phyloP scores from a whole-genome alignment of 2,888 invertebrate genomes.

The Arge pagana region DNA sequence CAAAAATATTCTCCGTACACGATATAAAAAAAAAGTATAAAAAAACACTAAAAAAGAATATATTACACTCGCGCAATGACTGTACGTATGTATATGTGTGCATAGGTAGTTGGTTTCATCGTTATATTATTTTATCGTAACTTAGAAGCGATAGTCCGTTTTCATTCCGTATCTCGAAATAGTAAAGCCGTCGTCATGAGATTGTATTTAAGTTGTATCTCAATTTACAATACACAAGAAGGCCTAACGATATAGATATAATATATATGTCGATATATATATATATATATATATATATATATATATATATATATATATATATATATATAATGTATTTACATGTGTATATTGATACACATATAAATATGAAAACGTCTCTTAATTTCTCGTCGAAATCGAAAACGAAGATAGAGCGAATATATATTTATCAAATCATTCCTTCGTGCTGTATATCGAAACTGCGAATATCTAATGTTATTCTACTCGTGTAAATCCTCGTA shows the following conservation, averaged over 20 bases:
- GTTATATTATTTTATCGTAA: background rate
- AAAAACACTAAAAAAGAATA: no score
- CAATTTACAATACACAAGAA: slow-evolving; percentile 43
- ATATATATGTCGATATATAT: slow-evolving; percentile 31
- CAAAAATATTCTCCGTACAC: no score
- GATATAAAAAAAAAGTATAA: no score
- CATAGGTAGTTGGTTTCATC: background rate
- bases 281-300: slow-evolving; percentile 34
- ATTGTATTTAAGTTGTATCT: slow-evolving; percentile 47
- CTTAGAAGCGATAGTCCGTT: background rate
- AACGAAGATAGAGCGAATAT: slow-evolving; percentile 26
- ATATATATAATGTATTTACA: no score
- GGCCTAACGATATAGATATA: slow-evolving; percentile 48
- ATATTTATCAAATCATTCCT: slow-evolving; percentile 54
- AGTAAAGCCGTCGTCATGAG: slow-evolving; percentile 37
- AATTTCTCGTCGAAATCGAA: slow-evolving; percentile 17
- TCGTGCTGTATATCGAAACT: slow-evolving; percentile 52
- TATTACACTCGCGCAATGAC: slow-evolving; percentile 1
- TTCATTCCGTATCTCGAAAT: slow-evolving; percentile 12
- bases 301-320: slow-evolving; percentile 30
- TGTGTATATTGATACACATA: no score
- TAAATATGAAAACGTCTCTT: slow-evolving; percentile 15
- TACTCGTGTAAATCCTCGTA: slow-evolving; percentile 51
- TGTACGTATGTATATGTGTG: slow-evolving; percentile 10
- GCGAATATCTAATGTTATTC: slow-evolving; percentile 51